phyloP scores from a whole-genome alignment of 2,888 invertebrate species.

The Andrena camellia region DNA sequence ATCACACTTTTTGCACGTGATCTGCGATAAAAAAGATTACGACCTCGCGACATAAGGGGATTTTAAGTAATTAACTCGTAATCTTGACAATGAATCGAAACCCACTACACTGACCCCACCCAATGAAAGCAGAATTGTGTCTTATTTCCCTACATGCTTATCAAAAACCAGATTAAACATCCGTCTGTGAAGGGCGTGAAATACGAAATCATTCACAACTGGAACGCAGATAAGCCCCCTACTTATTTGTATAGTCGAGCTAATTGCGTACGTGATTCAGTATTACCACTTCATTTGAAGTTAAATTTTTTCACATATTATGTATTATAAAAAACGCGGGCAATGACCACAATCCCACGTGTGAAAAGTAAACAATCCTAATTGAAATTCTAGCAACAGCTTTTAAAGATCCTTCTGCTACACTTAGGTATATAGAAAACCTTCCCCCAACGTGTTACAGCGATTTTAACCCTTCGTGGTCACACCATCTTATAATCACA shows the following conservation, averaged over 20 bases:
- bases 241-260: conserved; percentile 32
- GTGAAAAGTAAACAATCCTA: too few species aligned
- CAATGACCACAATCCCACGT: too few species aligned
- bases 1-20: not conserved
- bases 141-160: conserved; percentile 34
- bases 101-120: conserved; percentile 15
- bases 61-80: conserved; percentile 40
- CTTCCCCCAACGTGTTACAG: too few species aligned
- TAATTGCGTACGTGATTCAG: conserved; percentile 9
- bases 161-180: conserved; percentile 32
- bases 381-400: too few species aligned
- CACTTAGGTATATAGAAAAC: too few species aligned
- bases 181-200: conserved; percentile 25
- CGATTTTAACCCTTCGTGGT: too few species aligned
- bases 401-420: too few species aligned
- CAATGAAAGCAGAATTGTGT: conserved; percentile 19
- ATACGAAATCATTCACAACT: conserved; percentile 45
- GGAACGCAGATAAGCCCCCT: conserved; percentile 31
- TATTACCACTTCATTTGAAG: not conserved
- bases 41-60: not conserved
- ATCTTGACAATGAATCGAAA: conserved; percentile 5
- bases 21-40: not conserved
- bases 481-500: too few species aligned
- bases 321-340: too few species aligned
- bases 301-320: not conserved